Conservation (phyloP, 2,797 vertebrate species). For the Crenuchus spilurus region DNA sequence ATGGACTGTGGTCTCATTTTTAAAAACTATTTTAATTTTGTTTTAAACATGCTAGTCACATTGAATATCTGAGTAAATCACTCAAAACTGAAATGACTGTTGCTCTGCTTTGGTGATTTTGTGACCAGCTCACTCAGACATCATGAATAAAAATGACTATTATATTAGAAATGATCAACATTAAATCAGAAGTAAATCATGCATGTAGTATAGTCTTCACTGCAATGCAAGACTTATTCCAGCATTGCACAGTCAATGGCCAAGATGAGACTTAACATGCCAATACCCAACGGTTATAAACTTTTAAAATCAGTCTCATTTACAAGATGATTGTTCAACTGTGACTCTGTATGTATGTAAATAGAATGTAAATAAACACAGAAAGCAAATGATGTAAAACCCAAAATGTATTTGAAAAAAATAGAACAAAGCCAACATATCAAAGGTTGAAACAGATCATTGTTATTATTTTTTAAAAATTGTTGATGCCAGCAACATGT, state of each 20-base stretch:
- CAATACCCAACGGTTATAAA: too few relatives aligned
- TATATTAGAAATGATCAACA: background rate
- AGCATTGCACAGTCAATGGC: background rate
- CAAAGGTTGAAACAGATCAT: too few relatives aligned
- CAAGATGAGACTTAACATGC: background rate
- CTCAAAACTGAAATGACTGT: background rate
- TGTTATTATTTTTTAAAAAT: too few relatives aligned
- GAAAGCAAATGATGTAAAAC: too few relatives aligned
- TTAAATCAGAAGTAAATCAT: background rate
- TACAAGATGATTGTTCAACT: too few relatives aligned
- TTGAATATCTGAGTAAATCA: background rate
- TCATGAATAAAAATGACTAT: conserved; percentile 3
- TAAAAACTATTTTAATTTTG: background rate
- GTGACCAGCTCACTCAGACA: background rate
- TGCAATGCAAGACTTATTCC: background rate
- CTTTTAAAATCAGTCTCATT: background rate
- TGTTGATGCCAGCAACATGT: too few relatives aligned
- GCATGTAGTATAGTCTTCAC: background rate
- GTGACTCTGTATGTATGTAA: too few relatives aligned
- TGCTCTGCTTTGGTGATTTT: background rate
- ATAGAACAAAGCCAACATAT: too few relatives aligned
- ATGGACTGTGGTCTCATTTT: background rate
- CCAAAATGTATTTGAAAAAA: too few relatives aligned
- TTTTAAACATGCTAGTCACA: background rate
- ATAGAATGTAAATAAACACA: too few relatives aligned